A percentile compares a stretch with the other conserved stretches of the same genome.
Conservation (phyloP, 2,797 vertebrate genomes). For the Cryptoblepharus egeriae region DNA sequence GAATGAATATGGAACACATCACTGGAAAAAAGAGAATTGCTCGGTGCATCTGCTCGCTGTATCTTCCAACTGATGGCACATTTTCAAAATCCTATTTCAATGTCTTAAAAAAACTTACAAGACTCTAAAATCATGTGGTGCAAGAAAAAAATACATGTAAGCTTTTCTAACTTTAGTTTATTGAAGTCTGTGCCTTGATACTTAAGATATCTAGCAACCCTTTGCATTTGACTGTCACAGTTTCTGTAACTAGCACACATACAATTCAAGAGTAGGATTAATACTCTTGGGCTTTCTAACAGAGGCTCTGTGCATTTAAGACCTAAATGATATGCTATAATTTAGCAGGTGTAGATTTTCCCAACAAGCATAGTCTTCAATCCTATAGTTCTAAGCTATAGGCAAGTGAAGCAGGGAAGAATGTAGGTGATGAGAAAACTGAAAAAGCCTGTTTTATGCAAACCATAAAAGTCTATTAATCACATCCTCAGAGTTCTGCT, state of each 20-base stretch:
- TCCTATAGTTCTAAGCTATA: no score
- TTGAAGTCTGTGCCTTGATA: neutral
- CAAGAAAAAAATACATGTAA: no score
- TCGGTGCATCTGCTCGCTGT: neutral
- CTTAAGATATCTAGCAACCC: neutral
- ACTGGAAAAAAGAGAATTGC: neutral
- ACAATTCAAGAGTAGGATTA: neutral
- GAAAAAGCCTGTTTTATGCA: neutral
- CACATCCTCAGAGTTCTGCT: neutral
- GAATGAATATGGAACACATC: neutral
- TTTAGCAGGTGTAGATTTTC: neutral
- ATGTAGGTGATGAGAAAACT: neutral
- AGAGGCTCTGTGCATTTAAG: neutral
- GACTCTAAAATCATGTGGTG: neutral
- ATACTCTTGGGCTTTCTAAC: neutral
- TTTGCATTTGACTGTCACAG: neutral
- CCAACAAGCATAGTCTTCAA: no score
- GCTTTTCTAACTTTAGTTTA: neutral
- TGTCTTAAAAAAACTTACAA: neutral
- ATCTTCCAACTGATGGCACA: neutral
- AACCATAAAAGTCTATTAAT: neutral
- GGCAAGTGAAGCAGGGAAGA: neutral
- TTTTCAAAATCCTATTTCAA: neutral
- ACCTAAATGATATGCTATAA: neutral
- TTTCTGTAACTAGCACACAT: neutral